Evolutionary conservation across 2,113 vertebrate genomes (phyloP).

Genomic region (Cettia cetti): DNA sequence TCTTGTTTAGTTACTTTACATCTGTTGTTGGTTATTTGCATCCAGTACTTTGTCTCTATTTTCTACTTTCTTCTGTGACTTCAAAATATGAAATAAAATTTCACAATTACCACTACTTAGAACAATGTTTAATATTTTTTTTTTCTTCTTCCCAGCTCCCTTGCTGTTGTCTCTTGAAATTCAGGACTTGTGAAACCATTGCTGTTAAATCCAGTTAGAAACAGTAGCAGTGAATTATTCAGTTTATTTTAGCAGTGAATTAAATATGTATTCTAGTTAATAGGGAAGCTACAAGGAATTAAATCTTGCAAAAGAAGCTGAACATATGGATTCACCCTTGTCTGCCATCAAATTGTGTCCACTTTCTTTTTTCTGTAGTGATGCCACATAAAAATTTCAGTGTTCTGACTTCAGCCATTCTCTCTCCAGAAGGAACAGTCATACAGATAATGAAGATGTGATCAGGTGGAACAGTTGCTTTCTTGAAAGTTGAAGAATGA

Average conservation of each 20-base stretch:
- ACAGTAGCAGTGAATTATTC: not conserved
- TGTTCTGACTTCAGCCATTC: not conserved
- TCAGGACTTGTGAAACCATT: not conserved
- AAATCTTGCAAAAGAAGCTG: not conserved
- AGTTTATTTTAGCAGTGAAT: not conserved
- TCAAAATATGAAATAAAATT: conserved; percentile 32
- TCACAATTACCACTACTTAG: not conserved
- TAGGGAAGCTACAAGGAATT: not conserved
- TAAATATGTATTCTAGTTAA: not conserved
- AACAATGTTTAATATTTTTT: not conserved
- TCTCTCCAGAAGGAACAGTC: not conserved
- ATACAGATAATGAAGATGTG: not conserved
- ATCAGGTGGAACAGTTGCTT: not conserved
- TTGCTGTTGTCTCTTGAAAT: not conserved
- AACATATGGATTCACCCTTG: not conserved
- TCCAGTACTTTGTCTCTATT: not conserved
- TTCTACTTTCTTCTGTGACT: conserved; percentile 10
- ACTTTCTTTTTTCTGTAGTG: conserved; percentile 36
- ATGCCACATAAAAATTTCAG: not conserved
- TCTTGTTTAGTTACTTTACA: not conserved
- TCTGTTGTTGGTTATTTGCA: not conserved
- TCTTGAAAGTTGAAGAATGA: not conserved
- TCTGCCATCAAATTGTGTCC: not conserved
- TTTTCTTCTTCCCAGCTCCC: not conserved
- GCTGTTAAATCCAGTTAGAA: not conserved